Evolutionary conservation across 1,140 invertebrate genomes (phyloP), one percentile per base, ranked within the genome.

Genomic region (Brachionus asplanchnoidis): DNA sequence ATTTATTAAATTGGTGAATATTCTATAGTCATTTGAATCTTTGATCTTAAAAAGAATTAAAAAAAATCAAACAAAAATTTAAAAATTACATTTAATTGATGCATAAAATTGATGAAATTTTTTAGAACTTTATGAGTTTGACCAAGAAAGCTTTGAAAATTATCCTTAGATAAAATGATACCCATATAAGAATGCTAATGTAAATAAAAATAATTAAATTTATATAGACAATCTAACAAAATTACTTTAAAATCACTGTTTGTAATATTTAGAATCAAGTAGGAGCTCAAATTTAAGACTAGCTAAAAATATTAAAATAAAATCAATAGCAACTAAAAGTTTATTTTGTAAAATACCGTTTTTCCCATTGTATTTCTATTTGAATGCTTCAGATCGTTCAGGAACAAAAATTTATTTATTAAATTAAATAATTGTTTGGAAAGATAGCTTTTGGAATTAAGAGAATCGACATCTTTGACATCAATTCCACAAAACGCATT

Each of bases 191-290:
- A 77, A 26, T 50, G 42, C 73, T 77, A 12, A 36, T 36, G 42
- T 23, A 77, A 50, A 53, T 20, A 36, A 73, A 73, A 73, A 73
- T 20, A 73, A 40, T 8, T 14, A 11, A 17, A 40, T n/a, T 70
- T 40, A 17, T 14, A 23, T 14, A 17, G 20, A 26, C 11, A 23
- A 12, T 8, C 1, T 66, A 26, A 1, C 11, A 11, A 66, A 28
- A 17, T 23, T 75, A 77, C 73, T n/a, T 77, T 77, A 50, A 77
- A 77, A 28, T 77, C 73, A n/a, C 8, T 46, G 28, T 46, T 77
- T 23, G 73, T 77, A 4, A 77, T 77, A 17, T 73, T 73, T 17
- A 73, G n/a, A 17, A 73, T 73, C 3, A 73, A 42, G n/a, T 73
- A 73, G 11, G 68, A 73, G 8, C 32, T 73, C 1, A 73, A 6